Conservation (phyloP, 2,113 vertebrate genomes). For the Pholis gunnellus region DNA sequence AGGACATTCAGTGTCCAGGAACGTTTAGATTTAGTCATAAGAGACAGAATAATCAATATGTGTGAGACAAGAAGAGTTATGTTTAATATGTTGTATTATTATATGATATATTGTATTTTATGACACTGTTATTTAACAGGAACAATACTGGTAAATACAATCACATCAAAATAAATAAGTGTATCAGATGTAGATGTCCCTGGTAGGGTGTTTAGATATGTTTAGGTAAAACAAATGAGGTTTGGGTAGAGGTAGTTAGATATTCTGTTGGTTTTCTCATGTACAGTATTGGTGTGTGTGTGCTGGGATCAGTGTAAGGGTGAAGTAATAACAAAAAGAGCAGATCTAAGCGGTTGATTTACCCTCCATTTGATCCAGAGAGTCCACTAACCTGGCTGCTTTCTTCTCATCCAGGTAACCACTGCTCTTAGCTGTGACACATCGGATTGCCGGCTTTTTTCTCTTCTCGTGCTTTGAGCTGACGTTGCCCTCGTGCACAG, state of each 20-base stretch:
- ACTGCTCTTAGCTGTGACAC: slow-evolving; percentile 31
- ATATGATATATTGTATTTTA: background rate
- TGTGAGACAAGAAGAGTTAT: background rate
- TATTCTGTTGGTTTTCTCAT: background rate
- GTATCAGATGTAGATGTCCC: background rate
- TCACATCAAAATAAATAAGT: slow-evolving; percentile 5
- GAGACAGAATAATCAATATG: background rate
- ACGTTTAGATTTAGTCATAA: background rate
- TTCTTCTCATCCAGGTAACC: slow-evolving; percentile 71
- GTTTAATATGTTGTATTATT: background rate
- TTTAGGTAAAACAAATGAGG: slow-evolving; percentile 2
- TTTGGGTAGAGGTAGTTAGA: background rate
- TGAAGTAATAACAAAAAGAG: background rate
- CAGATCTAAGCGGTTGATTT: background rate
- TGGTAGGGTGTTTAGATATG: background rate
- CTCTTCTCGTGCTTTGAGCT: slow-evolving; percentile 26
- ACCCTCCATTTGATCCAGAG: background rate
- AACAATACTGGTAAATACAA: background rate
- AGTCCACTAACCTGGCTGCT: slow-evolving; percentile 15
- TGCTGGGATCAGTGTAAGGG: background rate
- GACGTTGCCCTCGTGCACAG: slow-evolving; percentile 27
- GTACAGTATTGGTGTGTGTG: background rate
- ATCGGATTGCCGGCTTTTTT: slow-evolving; percentile 22
- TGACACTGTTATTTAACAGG: background rate
- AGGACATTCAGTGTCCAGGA: no score